Evolutionary conservation across 2,888 invertebrate genomes (phyloP).

Genomic region (Physocephala rufipes): DNA sequence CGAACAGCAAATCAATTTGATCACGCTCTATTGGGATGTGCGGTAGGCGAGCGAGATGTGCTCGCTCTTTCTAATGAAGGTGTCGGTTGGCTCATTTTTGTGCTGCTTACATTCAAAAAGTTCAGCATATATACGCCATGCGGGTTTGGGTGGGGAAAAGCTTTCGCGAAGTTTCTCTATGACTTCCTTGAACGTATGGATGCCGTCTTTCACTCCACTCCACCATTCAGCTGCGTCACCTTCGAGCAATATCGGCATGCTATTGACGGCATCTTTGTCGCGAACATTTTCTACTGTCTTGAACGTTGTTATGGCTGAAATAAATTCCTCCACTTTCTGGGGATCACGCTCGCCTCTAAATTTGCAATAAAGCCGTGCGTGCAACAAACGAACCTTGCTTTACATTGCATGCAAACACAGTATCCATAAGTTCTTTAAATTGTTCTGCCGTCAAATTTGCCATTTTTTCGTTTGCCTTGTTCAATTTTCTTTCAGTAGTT

Average conservation of each 20-base stretch:
- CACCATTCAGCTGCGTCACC: slow-evolving; percentile 25
- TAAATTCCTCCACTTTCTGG: slow-evolving; percentile 26
- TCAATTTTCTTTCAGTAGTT: neutral
- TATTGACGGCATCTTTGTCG: slow-evolving; percentile 13
- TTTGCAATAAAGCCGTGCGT: slow-evolving; percentile 33
- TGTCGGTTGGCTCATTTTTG: slow-evolving; percentile 35
- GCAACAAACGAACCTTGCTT: slow-evolving; percentile 8
- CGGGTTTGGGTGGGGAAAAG: slow-evolving; percentile 28
- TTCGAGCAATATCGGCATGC: slow-evolving; percentile 2
- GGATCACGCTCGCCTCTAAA: slow-evolving; percentile 29
- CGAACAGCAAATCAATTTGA: slow-evolving; percentile 34
- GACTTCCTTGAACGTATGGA: neutral
- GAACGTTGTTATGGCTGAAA: slow-evolving; percentile 21
- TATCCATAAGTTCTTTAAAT: neutral
- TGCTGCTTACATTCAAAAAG: slow-evolving; percentile 18
- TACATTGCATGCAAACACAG: neutral
- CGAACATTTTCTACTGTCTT: slow-evolving; percentile 27
- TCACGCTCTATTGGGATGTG: slow-evolving; percentile 22
- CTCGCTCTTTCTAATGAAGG: slow-evolving; percentile 29
- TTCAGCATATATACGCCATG: slow-evolving; percentile 24
- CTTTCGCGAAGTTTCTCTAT: slow-evolving; percentile 2
- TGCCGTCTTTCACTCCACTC: slow-evolving; percentile 21
- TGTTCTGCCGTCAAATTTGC: neutral
- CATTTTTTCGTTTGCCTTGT: neutral
- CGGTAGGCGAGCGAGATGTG: slow-evolving; percentile 20